Conservation (phyloP, 2,113 vertebrate genomes). For the Sisor rabdophorus region DNA sequence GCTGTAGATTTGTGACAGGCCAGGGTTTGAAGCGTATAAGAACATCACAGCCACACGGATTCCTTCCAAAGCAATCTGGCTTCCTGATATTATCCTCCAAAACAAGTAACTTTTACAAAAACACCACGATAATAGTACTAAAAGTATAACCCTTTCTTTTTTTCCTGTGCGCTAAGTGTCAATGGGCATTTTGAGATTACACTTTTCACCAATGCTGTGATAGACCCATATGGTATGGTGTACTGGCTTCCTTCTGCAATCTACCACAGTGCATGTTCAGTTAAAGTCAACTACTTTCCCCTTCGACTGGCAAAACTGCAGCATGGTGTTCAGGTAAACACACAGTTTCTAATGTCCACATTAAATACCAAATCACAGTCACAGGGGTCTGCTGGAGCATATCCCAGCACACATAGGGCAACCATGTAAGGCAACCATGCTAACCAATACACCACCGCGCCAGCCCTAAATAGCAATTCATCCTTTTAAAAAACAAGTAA, state of each 20-base stretch:
- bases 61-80: conserved; percentile 88
- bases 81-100: conserved; percentile 85
- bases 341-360: background rate
- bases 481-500: no score
- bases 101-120: conserved; percentile 79
- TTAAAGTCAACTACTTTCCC: conserved; percentile 91
- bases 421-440: no score
- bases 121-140: background rate
- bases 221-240: conserved; percentile 76
- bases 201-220: conserved; percentile 80
- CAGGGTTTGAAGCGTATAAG: conserved; percentile 64
- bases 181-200: conserved; percentile 89
- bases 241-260: conserved; percentile 91
- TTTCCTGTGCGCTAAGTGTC: conserved; percentile 65
- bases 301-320: conserved; percentile 98
- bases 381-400: no score
- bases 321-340: conserved; percentile 88
- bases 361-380: background rate
- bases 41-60: conserved; percentile 77
- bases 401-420: no score
- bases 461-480: no score
- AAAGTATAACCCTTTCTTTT: background rate
- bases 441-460: no score
- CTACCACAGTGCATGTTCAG: conserved; percentile 83
- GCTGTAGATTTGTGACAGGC: conserved; percentile 66